phyloP scores from a whole-genome alignment of 2,888 invertebrate species.

The Machimus rusticus region DNA sequence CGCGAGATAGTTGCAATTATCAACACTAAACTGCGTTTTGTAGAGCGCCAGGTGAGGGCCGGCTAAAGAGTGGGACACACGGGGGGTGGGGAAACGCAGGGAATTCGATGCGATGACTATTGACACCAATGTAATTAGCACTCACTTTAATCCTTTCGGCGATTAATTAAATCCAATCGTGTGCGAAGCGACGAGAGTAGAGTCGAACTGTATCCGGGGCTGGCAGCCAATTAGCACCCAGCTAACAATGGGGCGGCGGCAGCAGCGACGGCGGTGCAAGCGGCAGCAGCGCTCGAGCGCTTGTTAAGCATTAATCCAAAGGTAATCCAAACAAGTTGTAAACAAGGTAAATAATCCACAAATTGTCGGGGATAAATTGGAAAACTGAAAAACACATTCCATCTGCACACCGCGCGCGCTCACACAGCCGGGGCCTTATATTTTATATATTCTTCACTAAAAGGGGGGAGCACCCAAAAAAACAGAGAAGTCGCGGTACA shows the following conservation, averaged over 20 bases:
- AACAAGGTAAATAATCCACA: conserved; percentile 10
- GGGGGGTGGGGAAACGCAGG: too few relatives aligned
- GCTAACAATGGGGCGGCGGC: conserved; percentile 1
- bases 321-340: conserved; percentile 23
- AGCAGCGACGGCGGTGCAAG: background rate
- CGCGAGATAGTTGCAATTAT: background rate
- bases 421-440: background rate
- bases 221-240: background rate
- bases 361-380: background rate
- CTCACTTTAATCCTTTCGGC: conserved; percentile 33
- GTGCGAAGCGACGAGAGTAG: background rate
- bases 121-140: conserved; percentile 30
- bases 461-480: background rate
- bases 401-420: background rate
- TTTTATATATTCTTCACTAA: background rate
- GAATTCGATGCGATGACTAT: background rate
- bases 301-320: conserved; percentile 24
- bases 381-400: background rate
- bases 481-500: background rate
- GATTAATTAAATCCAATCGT: conserved; percentile 34
- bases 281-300: background rate
- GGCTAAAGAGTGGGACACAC: background rate
- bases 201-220: background rate
- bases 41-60: background rate
- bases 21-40: background rate